Evolutionary conservation across 2,113 vertebrate species (phyloP), one percentile per base, ranked within the genome.

Genomic region (Bubo scandiacus): DNA sequence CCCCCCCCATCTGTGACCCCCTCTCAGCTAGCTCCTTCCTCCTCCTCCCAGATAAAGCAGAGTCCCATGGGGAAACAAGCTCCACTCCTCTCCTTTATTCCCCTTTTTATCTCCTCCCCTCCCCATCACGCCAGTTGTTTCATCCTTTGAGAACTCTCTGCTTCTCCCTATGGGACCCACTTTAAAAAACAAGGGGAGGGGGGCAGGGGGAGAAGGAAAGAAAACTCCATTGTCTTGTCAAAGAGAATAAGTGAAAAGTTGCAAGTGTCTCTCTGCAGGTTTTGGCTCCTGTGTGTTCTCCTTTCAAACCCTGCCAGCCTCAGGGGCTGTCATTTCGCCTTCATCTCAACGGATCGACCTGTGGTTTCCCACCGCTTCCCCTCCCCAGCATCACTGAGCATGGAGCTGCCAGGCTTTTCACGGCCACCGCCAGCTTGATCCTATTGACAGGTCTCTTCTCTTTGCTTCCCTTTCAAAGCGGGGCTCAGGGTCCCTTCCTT

Each of bases 211-310:
- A 57, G 20, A 21, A 6, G 15, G 79, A 72, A 84, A 82, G 79
- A 92, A 95, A 91, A 92, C 96, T 92, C 92, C 91, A 93, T 91
- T 90, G 93, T 94, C 97, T 97, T 97, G 95, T 98, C 97, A 98
- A 97, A 97, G 94, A 70, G 93, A 97, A 96, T 96, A 97, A 96
- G 95, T 58, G 95, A 95, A 40, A 95, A 91, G 88, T 95, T 95
- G 92, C 83, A 93, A 96, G 93, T 85, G 81, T 95, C 93, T 96
- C 92, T 90, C 80, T 11, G 49, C 86, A 96, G 92, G 94, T 97
- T 96, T 93, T 90, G 93, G 90, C 92, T 82, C 91, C 94, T 84
- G 92, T 63, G 92, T 93, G 94, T 93, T 97, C 84, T 95, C 92
- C 90, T 94, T 97, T 96, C 95, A 96, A 97, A 68, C 91, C 94